Base-by-base conservation (phyloP, 1,140 invertebrate genomes). In the Achatina immaculata region DNA sequence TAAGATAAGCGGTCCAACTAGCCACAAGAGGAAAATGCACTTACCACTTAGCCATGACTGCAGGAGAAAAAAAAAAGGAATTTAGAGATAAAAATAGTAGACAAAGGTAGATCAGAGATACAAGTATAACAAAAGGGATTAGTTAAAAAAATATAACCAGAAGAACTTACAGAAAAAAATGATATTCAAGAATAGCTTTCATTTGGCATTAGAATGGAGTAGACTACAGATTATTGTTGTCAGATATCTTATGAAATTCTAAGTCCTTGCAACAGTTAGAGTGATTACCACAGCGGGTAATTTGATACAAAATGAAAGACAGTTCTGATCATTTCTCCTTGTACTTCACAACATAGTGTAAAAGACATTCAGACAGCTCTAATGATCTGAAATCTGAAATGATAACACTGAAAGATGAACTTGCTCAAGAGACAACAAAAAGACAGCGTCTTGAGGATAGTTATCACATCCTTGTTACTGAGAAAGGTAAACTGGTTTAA, bases 381-480 rank as follows among this genome's bases (percentile, higher is more conserved):
- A 69, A 36, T 24, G 72, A 74, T 0, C 62, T 85, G 34, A 84
- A 84, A 43, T 65, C 69, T n/a, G 85, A 87, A 42, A 45, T 75
- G 1, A 81, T 82, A 43, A 79, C 65, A 62, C 68, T 87, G n/a
- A 84, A 82, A 48, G 83, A 85, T 76, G 78, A 84, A 42, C 75
- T 89, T 40, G 78, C 80, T 14, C 77, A 71, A 36, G 86, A 88
- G 65, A 75, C 73, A 9, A 58, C 66, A 24, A 82, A 66, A 38
- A 65, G 82, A 65, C 72, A 80, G 43, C 75, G 51, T 62, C 48
- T 74, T n/a, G 82, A 83, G 74, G 78, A 80, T 21, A 68, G 40
- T 24, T 78, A 74, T 65, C 72, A 77, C 4, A 31, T 55, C 16
- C 19, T 80, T 9, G 62, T 77, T 28, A 58, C 82, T 19, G 82